These are phyloP conservation scores for Cydia strobilella DNA, from an alignment of 1,140 invertebrate species.

Conservation along the genomic window DNA sequence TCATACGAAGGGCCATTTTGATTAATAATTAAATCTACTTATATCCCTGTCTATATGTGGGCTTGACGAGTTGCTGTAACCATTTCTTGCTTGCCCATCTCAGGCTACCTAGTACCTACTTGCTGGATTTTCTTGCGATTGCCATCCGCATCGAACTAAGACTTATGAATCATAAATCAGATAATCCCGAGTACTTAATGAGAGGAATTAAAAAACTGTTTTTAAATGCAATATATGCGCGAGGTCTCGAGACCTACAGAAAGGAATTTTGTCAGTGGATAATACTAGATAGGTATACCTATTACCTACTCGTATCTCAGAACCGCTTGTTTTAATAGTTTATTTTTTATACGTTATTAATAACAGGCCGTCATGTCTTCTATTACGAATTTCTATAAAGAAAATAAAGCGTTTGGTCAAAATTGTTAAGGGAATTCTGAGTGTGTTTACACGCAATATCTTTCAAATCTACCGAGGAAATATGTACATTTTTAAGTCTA, in stretches of 20 bases:
- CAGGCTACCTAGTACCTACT: slow-evolving; percentile 44
- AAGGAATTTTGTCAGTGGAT: not conserved
- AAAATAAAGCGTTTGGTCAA: too few relatives aligned
- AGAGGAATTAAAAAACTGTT: not conserved
- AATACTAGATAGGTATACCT: not conserved
- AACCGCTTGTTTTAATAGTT: too few relatives aligned
- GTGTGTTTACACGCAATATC: too few relatives aligned
- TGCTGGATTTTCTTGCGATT: slow-evolving; percentile 35
- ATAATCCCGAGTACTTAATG: not conserved
- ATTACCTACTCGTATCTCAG: too few relatives aligned
- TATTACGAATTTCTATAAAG: too few relatives aligned
- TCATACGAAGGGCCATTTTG: not conserved
- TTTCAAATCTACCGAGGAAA: too few relatives aligned
- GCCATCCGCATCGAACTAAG: slow-evolving; percentile 55
- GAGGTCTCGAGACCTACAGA: not conserved
- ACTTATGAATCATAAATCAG: slow-evolving; percentile 6
- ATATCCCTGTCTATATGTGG: slow-evolving; percentile 49
- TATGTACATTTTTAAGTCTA: too few relatives aligned
- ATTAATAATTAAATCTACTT: slow-evolving; percentile 43
- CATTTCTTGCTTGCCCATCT: slow-evolving; percentile 53
- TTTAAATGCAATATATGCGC: not conserved
- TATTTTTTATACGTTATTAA: too few relatives aligned
- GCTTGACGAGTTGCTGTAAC: slow-evolving; percentile 43
- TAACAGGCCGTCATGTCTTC: too few relatives aligned
- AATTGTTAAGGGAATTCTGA: too few relatives aligned